A percentile compares a stretch with the other conserved stretches of the same genome.
Conservation (phyloP, 2,113 vertebrate species). For the Melanocharis versteri region DNA sequence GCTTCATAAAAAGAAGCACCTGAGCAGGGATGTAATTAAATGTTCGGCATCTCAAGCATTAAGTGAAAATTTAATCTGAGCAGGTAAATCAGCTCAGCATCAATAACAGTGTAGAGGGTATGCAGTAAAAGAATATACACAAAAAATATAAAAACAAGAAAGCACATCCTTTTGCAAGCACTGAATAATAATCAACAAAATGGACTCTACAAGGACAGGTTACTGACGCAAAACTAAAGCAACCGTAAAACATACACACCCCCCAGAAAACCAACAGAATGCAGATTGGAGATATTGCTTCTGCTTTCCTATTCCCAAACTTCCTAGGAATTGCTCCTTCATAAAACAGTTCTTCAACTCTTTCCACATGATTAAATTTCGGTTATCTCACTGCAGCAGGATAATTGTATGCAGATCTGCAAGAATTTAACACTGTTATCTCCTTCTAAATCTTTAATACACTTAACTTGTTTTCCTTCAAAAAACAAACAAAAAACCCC, state of each 20-base stretch:
- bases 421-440: not conserved
- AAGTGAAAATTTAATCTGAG: not conserved
- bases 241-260: not conserved
- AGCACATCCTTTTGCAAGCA: not conserved
- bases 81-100: not conserved
- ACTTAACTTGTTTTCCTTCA: not conserved
- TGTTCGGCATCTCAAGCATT: not conserved
- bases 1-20: not conserved
- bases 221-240: not conserved
- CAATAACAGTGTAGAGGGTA: not conserved
- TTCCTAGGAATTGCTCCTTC: not conserved
- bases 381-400: not conserved
- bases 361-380: slow-evolving; percentile 11
- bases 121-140: not conserved
- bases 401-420: not conserved
- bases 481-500: not conserved
- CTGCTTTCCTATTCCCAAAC: not conserved
- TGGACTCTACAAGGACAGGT: not conserved
- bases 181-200: not conserved
- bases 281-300: not conserved
- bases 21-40: not conserved
- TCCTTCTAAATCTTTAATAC: not conserved
- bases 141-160: not conserved
- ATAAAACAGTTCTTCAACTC: not conserved
- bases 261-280: not conserved